Conservation (phyloP, 2,113 vertebrate genomes). For the Lutjanus erythropterus region DNA sequence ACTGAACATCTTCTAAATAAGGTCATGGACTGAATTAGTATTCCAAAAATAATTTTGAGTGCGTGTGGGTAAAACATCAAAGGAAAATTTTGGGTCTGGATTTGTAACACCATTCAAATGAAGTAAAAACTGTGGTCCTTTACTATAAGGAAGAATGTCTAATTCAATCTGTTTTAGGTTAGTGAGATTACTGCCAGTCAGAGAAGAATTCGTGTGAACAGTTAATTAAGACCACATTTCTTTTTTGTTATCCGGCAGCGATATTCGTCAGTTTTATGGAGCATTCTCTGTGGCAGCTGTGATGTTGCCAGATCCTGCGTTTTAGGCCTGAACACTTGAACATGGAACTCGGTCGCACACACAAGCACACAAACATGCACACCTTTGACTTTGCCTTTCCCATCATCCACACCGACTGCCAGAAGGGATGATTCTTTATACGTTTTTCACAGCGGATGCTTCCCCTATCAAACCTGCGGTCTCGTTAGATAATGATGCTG, state of each 20-base stretch:
- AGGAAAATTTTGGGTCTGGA: not conserved
- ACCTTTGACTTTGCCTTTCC: slow-evolving; percentile 60
- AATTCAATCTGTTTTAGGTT: slow-evolving; percentile 76
- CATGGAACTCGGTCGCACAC: slow-evolving; percentile 3
- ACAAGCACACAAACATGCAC: slow-evolving; percentile 10
- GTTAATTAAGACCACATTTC: slow-evolving; percentile 73
- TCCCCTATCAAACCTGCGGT: slow-evolving; percentile 43
- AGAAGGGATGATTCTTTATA: slow-evolving; percentile 28
- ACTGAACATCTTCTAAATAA: not conserved
- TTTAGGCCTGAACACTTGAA: slow-evolving; percentile 62
- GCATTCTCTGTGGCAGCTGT: slow-evolving; percentile 70
- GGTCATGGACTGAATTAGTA: not conserved
- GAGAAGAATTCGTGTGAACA: slow-evolving; percentile 62
- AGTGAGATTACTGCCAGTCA: slow-evolving; percentile 62
- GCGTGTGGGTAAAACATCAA: not conserved
- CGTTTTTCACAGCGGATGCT: slow-evolving; percentile 17
- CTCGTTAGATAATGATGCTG: slow-evolving; percentile 29
- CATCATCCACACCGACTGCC: slow-evolving; percentile 43
- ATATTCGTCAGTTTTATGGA: slow-evolving; percentile 72
- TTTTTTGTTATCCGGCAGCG: slow-evolving; percentile 63
- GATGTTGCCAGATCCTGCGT: slow-evolving; percentile 51
- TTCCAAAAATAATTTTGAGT: not conserved
- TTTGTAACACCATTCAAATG: slow-evolving; percentile 14
- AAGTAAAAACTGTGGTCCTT: slow-evolving; percentile 31
- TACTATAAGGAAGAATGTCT: slow-evolving; percentile 41